These are phyloP conservation scores for Metalampra italica DNA, from an alignment of 2,888 invertebrate species.

Conservation along the genomic window DNA sequence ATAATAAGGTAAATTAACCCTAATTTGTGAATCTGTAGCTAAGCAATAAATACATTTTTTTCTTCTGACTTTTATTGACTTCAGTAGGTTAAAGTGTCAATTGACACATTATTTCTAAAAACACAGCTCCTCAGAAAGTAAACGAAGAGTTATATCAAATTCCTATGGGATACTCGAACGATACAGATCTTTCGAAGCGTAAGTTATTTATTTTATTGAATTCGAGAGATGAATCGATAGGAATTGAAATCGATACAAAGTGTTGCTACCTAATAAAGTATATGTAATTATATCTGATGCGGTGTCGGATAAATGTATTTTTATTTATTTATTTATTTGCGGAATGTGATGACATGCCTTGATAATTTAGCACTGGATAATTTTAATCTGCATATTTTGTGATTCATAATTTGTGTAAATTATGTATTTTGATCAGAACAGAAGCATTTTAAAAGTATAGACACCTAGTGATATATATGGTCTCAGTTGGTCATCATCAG, in stretches of 20 bases:
- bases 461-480: too few relatives aligned
- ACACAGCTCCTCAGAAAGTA: too few relatives aligned
- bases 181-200: constrained; percentile 45
- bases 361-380: background rate
- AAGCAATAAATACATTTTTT: too few relatives aligned
- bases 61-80: too few relatives aligned
- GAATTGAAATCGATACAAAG: constrained; percentile 1
- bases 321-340: constrained; percentile 1
- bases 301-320: background rate
- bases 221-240: constrained; percentile 53
- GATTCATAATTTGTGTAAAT: too few relatives aligned
- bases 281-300: constrained; percentile 12
- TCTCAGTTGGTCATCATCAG: too few relatives aligned
- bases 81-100: too few relatives aligned
- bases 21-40: too few relatives aligned
- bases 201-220: constrained; percentile 46
- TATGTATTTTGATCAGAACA: background rate
- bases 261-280: constrained; percentile 12
- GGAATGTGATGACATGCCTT: background rate
- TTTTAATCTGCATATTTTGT: background rate
- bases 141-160: background rate
- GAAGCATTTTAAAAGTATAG: too few relatives aligned
- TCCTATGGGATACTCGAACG: constrained; percentile 39
- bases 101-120: too few relatives aligned
- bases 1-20: too few relatives aligned